phyloP scores from a whole-genome alignment of 2,888 invertebrate genomes.

The Drosophila phalerata region DNA sequence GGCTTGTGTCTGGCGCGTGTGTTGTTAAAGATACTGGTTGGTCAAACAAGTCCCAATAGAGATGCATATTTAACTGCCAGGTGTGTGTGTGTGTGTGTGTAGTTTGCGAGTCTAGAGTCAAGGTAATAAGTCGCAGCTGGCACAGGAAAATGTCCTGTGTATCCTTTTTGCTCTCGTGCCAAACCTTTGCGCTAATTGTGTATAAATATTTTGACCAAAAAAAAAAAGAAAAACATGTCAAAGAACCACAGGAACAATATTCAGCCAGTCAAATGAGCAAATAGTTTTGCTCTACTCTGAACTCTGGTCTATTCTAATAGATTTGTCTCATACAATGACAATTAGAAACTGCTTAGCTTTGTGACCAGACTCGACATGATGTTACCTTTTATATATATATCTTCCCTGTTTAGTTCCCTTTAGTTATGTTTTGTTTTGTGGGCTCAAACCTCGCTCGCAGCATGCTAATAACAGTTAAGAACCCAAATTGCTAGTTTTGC shows the following conservation, averaged over 20 bases:
- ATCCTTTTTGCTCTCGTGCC: conserved; percentile 61
- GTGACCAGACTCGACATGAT: conserved; percentile 29
- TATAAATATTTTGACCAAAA: conserved; percentile 73
- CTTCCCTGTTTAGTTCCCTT: neutral
- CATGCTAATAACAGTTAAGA: conserved; percentile 80
- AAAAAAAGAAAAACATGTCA: conserved; percentile 5
- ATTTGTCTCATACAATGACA: conserved; percentile 53
- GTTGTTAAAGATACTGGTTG: conserved; percentile 65
- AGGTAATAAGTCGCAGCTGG: conserved; percentile 18
- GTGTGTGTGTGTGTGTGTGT: conserved; percentile 34
- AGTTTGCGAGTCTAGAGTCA: neutral
- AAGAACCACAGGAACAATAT: conserved; percentile 16
- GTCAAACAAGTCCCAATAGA: conserved; percentile 20
- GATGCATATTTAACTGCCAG: conserved; percentile 18
- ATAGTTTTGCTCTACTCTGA: too few relatives aligned
- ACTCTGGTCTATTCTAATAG: conserved; percentile 32
- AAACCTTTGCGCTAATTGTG: conserved; percentile 74
- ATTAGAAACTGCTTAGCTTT: conserved; percentile 78
- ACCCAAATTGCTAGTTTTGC: conserved; percentile 62
- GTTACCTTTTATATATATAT: neutral
- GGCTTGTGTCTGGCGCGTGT: conserved; percentile 69
- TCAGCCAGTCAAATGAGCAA: conserved; percentile 48
- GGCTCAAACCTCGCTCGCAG: conserved; percentile 45
- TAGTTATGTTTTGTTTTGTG: neutral
- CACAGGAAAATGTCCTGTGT: neutral